Evolutionary conservation across 2,113 vertebrate genomes (phyloP).

Genomic region (Colistium nudipinnis): DNA sequence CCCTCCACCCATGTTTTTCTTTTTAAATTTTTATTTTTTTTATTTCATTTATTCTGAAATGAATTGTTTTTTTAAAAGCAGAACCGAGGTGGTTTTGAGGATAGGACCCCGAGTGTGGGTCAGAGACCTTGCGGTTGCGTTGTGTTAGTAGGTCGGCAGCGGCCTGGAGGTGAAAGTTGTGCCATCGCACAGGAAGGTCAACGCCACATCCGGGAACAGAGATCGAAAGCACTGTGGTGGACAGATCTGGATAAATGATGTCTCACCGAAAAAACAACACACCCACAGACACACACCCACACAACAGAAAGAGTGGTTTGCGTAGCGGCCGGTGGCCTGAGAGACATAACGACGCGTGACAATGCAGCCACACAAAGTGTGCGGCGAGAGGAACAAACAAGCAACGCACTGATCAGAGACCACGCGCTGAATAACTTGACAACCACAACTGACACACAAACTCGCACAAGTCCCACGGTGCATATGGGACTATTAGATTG

Average conservation of each 20-base stretch:
- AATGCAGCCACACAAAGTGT: background rate
- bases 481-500: no score
- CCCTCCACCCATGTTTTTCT: background rate
- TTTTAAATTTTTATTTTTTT: background rate
- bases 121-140: slow-evolving; percentile 27
- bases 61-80: no score
- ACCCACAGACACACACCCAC: background rate
- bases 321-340: background rate
- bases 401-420: no score
- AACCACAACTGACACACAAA: no score
- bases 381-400: background rate
- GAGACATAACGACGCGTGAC: background rate
- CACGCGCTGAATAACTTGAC: no score
- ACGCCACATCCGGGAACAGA: slow-evolving; percentile 22
- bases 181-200: slow-evolving; percentile 8
- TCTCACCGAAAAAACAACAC: background rate
- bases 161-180: slow-evolving; percentile 42
- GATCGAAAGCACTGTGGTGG: slow-evolving; percentile 6
- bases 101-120: slow-evolving; percentile 9
- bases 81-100: background rate
- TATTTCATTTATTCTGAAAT: background rate
- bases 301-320: background rate
- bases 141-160: slow-evolving; percentile 37
- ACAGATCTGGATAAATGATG: background rate
- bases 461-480: no score